Conservation (phyloP, 2,888 invertebrate species). For the Platycheirus rosarum region DNA sequence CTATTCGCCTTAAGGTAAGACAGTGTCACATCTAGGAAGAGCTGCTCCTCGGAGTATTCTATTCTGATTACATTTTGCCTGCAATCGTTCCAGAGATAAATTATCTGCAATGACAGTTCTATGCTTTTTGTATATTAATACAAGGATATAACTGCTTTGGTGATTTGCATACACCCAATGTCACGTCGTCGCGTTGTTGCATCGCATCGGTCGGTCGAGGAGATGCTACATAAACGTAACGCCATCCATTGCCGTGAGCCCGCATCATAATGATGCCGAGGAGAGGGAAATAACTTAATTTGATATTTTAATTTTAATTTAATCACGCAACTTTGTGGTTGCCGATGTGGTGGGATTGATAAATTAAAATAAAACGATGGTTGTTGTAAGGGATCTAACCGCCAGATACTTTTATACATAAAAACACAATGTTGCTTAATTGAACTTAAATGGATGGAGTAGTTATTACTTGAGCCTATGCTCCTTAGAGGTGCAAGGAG, state of each 20-base stretch:
- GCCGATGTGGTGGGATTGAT: slow-evolving; percentile 54
- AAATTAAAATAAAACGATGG: slow-evolving; percentile 42
- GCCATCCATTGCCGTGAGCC: slow-evolving; percentile 28
- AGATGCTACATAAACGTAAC: background rate
- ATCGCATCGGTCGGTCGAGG: background rate
- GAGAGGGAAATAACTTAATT: slow-evolving; percentile 49
- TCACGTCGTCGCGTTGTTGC: background rate
- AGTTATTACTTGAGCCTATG: background rate
- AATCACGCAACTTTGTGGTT: slow-evolving; percentile 62
- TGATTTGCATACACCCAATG: slow-evolving; percentile 56
- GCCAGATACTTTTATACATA: slow-evolving; percentile 5
- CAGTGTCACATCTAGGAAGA: slow-evolving; percentile 2
- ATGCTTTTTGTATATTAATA: slow-evolving; percentile 67
- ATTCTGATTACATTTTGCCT: slow-evolving; percentile 53
- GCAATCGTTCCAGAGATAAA: slow-evolving; percentile 60
- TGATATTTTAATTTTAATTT: slow-evolving; percentile 62
- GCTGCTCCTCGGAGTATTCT: slow-evolving; percentile 27
- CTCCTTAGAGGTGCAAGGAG: background rate
- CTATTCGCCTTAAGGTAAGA: background rate
- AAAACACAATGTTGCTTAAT: slow-evolving; percentile 38
- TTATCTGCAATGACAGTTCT: slow-evolving; percentile 68
- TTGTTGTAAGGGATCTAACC: slow-evolving; percentile 14
- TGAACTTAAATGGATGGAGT: slow-evolving; percentile 29
- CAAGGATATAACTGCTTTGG: slow-evolving; percentile 66
- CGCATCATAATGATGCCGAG: slow-evolving; percentile 7